A percentile compares a stretch with the other conserved stretches of the same genome.
Evolutionary conservation across 2,797 vertebrate genomes (phyloP).

Genomic region (Gymnocypris eckloni): DNA sequence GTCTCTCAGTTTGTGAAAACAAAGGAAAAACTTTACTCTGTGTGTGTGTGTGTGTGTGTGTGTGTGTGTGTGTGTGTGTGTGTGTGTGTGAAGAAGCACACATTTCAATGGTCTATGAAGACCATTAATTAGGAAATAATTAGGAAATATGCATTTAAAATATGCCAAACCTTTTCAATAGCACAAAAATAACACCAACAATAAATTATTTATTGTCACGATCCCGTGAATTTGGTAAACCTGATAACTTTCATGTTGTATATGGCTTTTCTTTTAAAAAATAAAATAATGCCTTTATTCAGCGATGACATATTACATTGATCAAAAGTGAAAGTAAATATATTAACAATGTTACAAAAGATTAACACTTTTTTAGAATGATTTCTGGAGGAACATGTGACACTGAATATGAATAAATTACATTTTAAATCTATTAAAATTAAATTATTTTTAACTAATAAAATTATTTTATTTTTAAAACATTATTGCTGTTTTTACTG

Average conservation of each 20-base stretch:
- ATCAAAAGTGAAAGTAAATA: neutral
- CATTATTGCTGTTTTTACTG: neutral
- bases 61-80: no score
- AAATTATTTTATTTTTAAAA: no score
- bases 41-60: no score
- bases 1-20: neutral
- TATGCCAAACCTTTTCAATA: neutral
- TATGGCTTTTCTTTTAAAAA: neutral
- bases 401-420: neutral
- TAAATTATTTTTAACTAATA: no score
- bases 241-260: neutral
- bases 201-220: neutral
- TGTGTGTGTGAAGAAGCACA: neutral
- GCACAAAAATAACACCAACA: neutral
- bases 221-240: neutral
- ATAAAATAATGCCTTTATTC: no score
- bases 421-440: neutral
- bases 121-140: no score
- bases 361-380: neutral
- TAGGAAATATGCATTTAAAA: neutral
- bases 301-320: neutral
- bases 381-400: neutral
- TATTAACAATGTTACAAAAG: neutral
- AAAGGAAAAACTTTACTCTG: neutral
- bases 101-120: neutral